phyloP scores from a whole-genome alignment of 2,888 invertebrate genomes.

The Drosophila mercatorum region DNA sequence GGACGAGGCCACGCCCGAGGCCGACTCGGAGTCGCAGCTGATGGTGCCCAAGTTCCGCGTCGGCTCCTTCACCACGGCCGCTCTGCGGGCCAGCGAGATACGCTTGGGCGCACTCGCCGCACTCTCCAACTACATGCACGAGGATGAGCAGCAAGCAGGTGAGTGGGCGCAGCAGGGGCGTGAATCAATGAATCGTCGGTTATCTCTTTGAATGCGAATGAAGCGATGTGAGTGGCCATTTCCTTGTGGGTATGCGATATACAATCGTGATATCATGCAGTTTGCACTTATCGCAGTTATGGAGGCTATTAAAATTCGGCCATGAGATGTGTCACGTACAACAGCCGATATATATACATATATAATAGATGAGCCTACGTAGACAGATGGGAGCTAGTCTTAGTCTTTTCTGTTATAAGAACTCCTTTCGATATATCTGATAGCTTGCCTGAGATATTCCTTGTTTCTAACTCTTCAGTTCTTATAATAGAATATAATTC shows the following conservation, averaged over 20 bases:
- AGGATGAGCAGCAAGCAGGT: conserved; percentile 83
- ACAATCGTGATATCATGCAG: conserved; percentile 22
- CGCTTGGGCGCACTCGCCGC: conserved; percentile 84
- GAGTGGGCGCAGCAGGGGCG: conserved; percentile 34
- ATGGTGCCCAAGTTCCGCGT: conserved; percentile 88
- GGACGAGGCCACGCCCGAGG: conserved; percentile 43
- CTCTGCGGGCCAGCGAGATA: conserved; percentile 80
- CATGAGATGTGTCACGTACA: conserved; percentile 3
- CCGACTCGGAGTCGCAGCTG: conserved; percentile 85
- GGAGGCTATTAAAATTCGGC: background rate
- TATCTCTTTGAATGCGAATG: conserved; percentile 3
- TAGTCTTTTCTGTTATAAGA: too few species aligned
- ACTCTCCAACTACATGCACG: conserved; percentile 83
- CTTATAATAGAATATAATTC: too few species aligned
- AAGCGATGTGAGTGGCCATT: conserved; percentile 17
- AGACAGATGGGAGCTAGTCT: background rate
- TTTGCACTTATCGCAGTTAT: background rate
- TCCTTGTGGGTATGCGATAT: background rate
- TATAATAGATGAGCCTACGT: background rate
- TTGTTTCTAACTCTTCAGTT: too few species aligned
- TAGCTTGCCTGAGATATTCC: background rate
- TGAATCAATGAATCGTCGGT: too few species aligned
- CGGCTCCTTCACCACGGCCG: conserved; percentile 86
- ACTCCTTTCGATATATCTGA: too few species aligned
- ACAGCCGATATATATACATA: background rate